A percentile compares a stretch with the other conserved stretches of the same genome.
Conservation (phyloP, 2,113 vertebrate genomes). For the Petaurus breviceps region DNA sequence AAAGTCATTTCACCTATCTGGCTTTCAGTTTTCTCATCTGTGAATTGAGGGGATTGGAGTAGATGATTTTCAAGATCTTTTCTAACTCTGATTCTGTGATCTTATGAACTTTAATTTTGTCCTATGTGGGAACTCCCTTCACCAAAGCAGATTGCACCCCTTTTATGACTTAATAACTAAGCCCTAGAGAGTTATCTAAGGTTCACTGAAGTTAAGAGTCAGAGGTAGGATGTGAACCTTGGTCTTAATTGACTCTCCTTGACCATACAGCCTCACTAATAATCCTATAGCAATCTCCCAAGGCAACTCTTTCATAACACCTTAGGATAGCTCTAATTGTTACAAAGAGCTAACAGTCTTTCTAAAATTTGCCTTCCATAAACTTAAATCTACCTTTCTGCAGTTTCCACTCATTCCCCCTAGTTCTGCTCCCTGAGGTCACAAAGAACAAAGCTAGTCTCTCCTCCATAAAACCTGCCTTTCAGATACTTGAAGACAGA, state of each 20-base stretch:
- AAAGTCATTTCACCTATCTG: background rate
- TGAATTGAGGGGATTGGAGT: background rate
- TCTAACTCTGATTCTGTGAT: background rate
- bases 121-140: background rate
- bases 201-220: background rate
- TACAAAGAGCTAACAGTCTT: background rate
- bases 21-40: background rate
- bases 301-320: background rate
- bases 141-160: background rate
- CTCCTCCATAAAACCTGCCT: background rate
- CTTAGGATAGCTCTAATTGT: background rate
- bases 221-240: background rate
- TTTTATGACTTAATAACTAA: background rate
- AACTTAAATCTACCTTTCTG: background rate
- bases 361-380: background rate
- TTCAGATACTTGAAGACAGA: background rate
- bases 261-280: background rate
- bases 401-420: background rate
- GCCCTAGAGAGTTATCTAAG: background rate
- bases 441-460: background rate
- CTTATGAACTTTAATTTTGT: background rate
- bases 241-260: background rate
- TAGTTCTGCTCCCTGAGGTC: background rate
- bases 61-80: background rate
- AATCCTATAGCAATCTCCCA: background rate